Conservation (phyloP, 53 echinoderm and acorn worm species). For the Actinopyga echinites region DNA sequence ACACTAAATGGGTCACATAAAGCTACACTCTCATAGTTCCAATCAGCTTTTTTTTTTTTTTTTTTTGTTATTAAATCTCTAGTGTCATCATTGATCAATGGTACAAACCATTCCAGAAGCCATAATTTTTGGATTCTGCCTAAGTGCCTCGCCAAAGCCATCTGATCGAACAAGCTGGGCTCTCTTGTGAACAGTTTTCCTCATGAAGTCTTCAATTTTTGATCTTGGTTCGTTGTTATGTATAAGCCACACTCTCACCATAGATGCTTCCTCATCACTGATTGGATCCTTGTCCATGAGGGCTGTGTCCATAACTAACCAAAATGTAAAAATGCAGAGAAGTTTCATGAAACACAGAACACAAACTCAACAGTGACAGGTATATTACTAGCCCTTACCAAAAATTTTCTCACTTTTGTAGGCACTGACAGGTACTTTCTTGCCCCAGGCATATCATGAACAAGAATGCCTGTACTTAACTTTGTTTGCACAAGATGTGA, state of each 20-base stretch:
- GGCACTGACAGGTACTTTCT: too few relatives aligned
- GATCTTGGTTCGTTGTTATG: constrained; percentile 3
- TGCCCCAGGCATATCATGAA: too few relatives aligned
- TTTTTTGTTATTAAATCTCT: background rate
- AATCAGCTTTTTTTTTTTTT: background rate
- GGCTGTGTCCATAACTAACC: background rate
- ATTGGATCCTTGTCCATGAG: background rate
- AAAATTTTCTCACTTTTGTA: background rate
- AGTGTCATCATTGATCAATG: background rate
- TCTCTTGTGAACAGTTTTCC: background rate
- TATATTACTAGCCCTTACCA: background rate
- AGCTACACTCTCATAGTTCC: background rate
- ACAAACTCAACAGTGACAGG: background rate
- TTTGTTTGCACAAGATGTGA: too few relatives aligned
- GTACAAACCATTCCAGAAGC: constrained; percentile 11
- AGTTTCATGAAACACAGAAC: background rate
- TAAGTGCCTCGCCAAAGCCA: background rate
- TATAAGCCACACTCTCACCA: constrained; percentile 16
- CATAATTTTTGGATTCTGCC: constrained; percentile 7
- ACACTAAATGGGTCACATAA: background rate
- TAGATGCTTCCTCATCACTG: background rate
- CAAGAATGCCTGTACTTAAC: too few relatives aligned
- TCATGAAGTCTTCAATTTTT: constrained; percentile 13
- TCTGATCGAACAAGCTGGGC: background rate
- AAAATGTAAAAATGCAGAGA: background rate